Conservation (phyloP, 1,140 invertebrate species). For the Camponotus floridanus region DNA sequence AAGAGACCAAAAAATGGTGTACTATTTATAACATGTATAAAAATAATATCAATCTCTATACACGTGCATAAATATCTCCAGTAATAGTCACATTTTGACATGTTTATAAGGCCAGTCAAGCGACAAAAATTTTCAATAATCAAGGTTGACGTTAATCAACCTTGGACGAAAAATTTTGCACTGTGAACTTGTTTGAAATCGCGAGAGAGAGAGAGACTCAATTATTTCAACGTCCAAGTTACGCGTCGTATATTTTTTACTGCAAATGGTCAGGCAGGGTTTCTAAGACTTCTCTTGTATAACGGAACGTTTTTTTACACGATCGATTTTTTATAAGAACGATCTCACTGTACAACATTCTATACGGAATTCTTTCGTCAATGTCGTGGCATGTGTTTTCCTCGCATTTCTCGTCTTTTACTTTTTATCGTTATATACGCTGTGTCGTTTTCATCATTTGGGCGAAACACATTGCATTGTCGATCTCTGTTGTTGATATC, state of each 20-base stretch:
- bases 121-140: neutral
- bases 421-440: conserved; percentile 14
- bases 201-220: conserved; percentile 48
- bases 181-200: neutral
- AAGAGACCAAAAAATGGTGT: conserved; percentile 49
- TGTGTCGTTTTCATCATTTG: conserved; percentile 27
- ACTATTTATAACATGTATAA: conserved; percentile 45
- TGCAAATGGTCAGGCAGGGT: conserved; percentile 25
- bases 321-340: too few relatives aligned
- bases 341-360: conserved; percentile 37
- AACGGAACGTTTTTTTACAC: conserved; percentile 22
- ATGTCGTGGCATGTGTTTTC: conserved; percentile 56
- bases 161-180: neutral
- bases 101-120: neutral
- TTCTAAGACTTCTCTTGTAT: conserved; percentile 35
- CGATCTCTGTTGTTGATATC: neutral
- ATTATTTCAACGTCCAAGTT: conserved; percentile 55
- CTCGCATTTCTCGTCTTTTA: conserved; percentile 7
- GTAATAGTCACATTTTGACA: conserved; percentile 16
- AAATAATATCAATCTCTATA: conserved; percentile 41
- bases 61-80: conserved; percentile 16
- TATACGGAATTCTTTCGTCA: conserved; percentile 37
- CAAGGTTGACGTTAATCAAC: neutral
- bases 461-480: neutral
- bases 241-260: conserved; percentile 40